Conservation (phyloP, 1,140 invertebrate genomes). For the Sipha flava region DNA sequence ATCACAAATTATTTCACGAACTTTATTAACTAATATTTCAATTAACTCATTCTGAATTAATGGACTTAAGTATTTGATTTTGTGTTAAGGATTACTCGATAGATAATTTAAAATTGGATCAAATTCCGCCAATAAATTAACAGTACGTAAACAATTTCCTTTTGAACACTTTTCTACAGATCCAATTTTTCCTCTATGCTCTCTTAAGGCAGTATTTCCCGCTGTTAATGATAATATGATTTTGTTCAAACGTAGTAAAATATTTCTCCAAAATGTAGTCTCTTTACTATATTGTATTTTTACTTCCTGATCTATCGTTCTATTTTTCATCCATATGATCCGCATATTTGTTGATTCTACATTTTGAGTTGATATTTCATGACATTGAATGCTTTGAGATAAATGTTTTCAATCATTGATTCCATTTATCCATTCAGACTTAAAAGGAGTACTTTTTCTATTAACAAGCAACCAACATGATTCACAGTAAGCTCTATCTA, state of each 20-base stretch:
- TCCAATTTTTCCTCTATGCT: background rate
- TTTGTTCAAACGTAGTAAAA: background rate
- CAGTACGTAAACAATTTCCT: background rate
- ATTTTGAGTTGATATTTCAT: background rate
- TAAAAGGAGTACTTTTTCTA: background rate
- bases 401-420: background rate
- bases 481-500: background rate
- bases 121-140: background rate
- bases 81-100: background rate
- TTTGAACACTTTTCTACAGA: background rate
- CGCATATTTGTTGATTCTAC: background rate
- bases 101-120: background rate
- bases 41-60: background rate
- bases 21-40: background rate
- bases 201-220: background rate
- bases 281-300: background rate
- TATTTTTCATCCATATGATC: background rate
- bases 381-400: background rate
- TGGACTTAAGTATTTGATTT: background rate
- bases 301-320: background rate
- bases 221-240: background rate
- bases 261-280: background rate
- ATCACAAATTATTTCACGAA: background rate
- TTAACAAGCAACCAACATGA: background rate
- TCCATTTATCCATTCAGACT: background rate